Evolutionary conservation across 30 jellyfish, hydroid and myxozoan species (phyloP).

Genomic region (Haliclystus octoradiatus): DNA sequence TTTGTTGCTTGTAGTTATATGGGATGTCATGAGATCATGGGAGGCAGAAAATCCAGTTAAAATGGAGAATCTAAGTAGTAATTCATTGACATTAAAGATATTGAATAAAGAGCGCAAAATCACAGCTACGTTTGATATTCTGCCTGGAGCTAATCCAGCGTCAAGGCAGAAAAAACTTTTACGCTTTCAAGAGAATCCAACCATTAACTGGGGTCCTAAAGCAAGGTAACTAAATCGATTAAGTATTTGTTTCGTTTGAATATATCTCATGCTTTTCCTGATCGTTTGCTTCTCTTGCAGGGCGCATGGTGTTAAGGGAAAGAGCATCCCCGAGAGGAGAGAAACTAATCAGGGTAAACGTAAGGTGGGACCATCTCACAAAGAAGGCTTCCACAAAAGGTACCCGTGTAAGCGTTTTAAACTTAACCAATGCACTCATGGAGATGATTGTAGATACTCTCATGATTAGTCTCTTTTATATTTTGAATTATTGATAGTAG

Average conservation of each 20-base stretch:
- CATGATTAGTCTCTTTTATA: constrained; percentile 39
- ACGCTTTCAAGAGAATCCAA: constrained; percentile 77
- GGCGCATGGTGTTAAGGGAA: constrained; percentile 33
- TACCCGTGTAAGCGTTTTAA: constrained; percentile 79
- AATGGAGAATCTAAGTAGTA: constrained; percentile 21
- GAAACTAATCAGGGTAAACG: constrained; percentile 60
- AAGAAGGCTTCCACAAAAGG: constrained; percentile 8
- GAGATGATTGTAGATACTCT: constrained; percentile 46
- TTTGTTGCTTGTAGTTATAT: constrained; percentile 66
- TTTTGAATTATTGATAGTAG: no score
- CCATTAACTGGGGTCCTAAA: constrained; percentile 93
- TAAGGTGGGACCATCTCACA: constrained; percentile 20
- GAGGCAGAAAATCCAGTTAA: constrained; percentile 76
- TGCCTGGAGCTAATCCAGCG: constrained; percentile 60
- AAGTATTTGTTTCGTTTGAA: background rate
- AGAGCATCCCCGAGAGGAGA: constrained; percentile 61
- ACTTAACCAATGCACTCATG: constrained; percentile 55
- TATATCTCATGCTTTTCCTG: background rate
- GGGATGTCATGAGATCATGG: constrained; percentile 92
- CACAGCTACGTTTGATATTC: constrained; percentile 43
- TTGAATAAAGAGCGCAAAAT: constrained; percentile 45
- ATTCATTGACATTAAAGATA: constrained; percentile 54
- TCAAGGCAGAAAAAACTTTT: constrained; percentile 42
- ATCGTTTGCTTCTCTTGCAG: constrained; percentile 5
- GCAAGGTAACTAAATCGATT: constrained; percentile 39